Conservation (phyloP, 1,140 invertebrate species). For the Aphis gossypii region DNA sequence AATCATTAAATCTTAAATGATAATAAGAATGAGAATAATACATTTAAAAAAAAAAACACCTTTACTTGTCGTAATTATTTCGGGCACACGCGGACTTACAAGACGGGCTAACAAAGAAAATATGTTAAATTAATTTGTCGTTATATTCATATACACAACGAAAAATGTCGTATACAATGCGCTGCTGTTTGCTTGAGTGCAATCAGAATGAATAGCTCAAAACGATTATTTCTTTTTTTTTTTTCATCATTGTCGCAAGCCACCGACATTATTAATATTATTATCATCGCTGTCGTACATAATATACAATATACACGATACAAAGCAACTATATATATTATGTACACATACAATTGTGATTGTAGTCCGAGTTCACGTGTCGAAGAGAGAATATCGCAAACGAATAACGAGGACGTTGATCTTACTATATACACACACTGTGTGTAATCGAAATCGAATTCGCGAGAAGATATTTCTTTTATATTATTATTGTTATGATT, state of each 20-base stretch:
- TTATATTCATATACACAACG: background rate
- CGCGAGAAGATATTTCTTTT: background rate
- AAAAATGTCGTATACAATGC: background rate
- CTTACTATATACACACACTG: background rate
- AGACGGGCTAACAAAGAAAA: background rate
- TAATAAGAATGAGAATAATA: background rate
- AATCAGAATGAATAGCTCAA: background rate
- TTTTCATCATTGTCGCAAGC: background rate
- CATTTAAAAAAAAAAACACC: background rate
- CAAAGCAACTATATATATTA: background rate
- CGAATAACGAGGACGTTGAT: conserved; percentile 13
- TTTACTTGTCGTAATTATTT: background rate
- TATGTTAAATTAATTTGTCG: background rate
- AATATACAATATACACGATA: background rate
- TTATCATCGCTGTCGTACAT: background rate
- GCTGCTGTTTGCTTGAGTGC: background rate
- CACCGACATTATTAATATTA: background rate
- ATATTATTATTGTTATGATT: background rate
- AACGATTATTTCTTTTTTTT: conserved; percentile 1
- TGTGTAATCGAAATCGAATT: background rate
- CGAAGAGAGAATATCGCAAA: background rate
- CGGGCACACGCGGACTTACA: background rate
- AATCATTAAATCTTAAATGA: background rate
- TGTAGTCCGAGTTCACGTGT: background rate
- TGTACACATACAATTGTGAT: background rate